These are phyloP conservation scores for Noctuana brunneofusca DNA, from an alignment of 2,888 invertebrate genomes.

Conservation along the genomic window DNA sequence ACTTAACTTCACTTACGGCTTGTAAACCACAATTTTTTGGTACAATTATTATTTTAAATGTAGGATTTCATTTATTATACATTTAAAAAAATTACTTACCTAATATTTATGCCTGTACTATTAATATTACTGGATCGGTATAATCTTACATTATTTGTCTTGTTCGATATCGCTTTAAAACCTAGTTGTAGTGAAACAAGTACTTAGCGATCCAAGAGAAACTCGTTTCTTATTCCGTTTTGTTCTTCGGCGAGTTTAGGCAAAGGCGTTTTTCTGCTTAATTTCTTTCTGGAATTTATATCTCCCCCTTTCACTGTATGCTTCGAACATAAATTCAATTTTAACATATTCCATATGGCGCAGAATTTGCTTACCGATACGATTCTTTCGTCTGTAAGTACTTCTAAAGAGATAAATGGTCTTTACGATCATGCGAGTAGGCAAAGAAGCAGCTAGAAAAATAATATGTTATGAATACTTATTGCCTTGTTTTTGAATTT, in stretches of 20 bases:
- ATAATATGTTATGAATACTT: too few species aligned
- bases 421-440: too few species aligned
- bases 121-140: too few species aligned
- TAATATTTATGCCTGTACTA: too few species aligned
- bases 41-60: too few species aligned
- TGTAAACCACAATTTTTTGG: too few species aligned
- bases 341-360: conserved; percentile 29
- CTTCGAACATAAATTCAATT: conserved; percentile 36
- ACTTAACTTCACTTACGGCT: too few species aligned
- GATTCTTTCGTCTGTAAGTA: neutral
- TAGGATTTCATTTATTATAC: too few species aligned
- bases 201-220: conserved; percentile 41
- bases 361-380: conserved; percentile 30
- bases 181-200: conserved; percentile 4
- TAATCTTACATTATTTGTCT: too few species aligned
- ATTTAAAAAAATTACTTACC: too few species aligned
- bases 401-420: neutral
- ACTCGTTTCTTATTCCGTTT: conserved; percentile 46
- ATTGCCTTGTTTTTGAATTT: too few species aligned
- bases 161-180: conserved; percentile 35
- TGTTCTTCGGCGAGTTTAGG: conserved; percentile 43
- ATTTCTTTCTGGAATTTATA: conserved; percentile 43
- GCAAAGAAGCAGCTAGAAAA: too few species aligned
- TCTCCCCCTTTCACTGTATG: conserved; percentile 38
- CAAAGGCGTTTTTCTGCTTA: conserved; percentile 46